These are phyloP conservation scores for Neosilurus mollespiculum DNA, from an alignment of 2,797 vertebrate species.

Conservation along the genomic window DNA sequence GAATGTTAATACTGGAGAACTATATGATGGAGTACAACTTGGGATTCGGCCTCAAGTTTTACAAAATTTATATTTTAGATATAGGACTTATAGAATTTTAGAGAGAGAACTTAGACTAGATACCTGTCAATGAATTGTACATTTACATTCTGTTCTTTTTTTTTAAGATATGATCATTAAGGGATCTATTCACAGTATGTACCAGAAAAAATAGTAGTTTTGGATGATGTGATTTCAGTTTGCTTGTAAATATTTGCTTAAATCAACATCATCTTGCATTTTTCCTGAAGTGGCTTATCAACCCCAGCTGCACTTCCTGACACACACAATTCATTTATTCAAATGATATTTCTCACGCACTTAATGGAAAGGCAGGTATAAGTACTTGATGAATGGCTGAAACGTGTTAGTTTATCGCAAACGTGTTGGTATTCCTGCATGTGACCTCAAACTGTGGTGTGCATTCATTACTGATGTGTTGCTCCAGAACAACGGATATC, in stretches of 20 bases:
- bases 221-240: neutral
- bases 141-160: neutral
- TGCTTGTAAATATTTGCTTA: constrained; percentile 5
- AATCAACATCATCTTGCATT: constrained; percentile 1
- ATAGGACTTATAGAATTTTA: neutral
- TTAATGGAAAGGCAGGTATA: constrained; percentile 22
- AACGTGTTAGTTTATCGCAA: neutral
- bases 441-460: neutral
- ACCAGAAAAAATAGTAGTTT: neutral
- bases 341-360: constrained; percentile 2
- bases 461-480: constrained; percentile 34
- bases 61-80: neutral
- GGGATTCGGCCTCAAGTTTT: neutral
- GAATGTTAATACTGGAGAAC: neutral
- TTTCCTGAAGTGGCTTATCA: constrained; percentile 21
- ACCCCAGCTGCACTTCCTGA: constrained; percentile 4
- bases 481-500: neutral
- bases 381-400: constrained; percentile 21
- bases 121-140: neutral
- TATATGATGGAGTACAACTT: neutral
- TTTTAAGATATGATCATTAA: neutral
- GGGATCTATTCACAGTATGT: neutral
- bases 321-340: constrained; percentile 22
- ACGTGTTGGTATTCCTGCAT: neutral
- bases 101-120: neutral